A percentile compares a stretch with the other conserved stretches of the same genome.
Evolutionary conservation across 2,888 invertebrate genomes (phyloP).

Genomic region (Mesorhabditis belari): DNA sequence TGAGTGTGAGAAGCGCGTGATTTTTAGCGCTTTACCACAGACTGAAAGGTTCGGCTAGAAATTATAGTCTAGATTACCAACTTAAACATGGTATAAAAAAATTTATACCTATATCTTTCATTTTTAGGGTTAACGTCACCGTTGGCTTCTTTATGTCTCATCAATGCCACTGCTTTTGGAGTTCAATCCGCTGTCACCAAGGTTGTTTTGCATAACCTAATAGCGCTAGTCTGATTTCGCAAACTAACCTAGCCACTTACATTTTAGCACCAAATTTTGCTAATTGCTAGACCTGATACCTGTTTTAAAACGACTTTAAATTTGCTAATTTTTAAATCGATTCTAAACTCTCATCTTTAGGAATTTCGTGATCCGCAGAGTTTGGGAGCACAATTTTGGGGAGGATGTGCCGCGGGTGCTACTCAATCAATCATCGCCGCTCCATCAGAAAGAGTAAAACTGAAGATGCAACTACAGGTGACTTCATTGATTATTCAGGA

Average conservation of each 20-base stretch:
- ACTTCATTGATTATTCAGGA: background rate
- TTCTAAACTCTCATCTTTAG: too few species aligned
- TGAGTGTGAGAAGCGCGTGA: too few species aligned
- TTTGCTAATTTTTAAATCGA: too few species aligned
- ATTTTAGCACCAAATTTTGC: too few species aligned
- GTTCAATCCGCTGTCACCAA: constrained; percentile 79
- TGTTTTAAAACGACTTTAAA: background rate
- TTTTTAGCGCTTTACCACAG: too few species aligned
- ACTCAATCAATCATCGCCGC: constrained; percentile 76
- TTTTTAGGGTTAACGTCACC: constrained; percentile 70
- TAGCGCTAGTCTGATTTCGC: constrained; percentile 61
- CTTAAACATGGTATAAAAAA: background rate
- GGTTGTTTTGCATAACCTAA: constrained; percentile 56
- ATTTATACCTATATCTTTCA: constrained; percentile 59
- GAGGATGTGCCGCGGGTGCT: constrained; percentile 68
- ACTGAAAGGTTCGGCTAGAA: too few species aligned
- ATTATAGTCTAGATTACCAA: background rate
- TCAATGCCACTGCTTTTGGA: constrained; percentile 89
- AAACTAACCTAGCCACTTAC: too few species aligned
- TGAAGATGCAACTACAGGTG: constrained; percentile 70
- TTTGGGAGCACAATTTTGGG: constrained; percentile 39
- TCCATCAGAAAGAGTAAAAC: constrained; percentile 85
- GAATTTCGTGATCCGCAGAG: constrained; percentile 21
- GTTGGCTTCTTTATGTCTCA: constrained; percentile 76
- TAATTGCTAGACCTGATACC: too few species aligned